These are phyloP conservation scores for Drosophila nr. perissopoda DNA, from an alignment of 2,888 invertebrate species.

Conservation along the genomic window DNA sequence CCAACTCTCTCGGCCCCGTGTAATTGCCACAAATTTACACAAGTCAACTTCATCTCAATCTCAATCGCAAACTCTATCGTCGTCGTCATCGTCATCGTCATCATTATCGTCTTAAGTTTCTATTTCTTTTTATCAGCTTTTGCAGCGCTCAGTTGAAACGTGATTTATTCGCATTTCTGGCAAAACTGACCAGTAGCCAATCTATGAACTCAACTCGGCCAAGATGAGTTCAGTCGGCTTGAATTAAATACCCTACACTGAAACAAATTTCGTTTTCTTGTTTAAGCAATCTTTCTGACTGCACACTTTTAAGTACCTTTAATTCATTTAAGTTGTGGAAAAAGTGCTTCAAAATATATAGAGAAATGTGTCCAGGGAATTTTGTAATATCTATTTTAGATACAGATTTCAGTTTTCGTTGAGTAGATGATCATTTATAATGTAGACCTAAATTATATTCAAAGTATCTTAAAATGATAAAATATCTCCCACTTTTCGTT, in stretches of 20 bases:
- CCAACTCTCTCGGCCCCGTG: conserved; percentile 51
- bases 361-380: background rate
- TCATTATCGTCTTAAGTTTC: conserved; percentile 51
- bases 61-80: conserved; percentile 4
- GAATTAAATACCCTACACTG: conserved; percentile 10
- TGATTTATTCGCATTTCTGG: conserved; percentile 48
- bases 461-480: background rate
- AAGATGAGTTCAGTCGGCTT: conserved; percentile 12
- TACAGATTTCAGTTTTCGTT: background rate
- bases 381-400: background rate
- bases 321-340: background rate
- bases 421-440: background rate
- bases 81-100: conserved; percentile 32
- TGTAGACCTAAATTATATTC: background rate
- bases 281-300: too few species aligned
- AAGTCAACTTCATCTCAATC: conserved; percentile 41
- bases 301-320: too few species aligned
- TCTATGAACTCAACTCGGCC: conserved; percentile 21
- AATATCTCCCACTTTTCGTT: background rate
- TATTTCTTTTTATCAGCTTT: conserved; percentile 37
- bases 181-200: conserved; percentile 31
- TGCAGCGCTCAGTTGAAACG: conserved; percentile 16
- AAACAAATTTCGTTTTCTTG: background rate
- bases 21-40: conserved; percentile 69
- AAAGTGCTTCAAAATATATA: background rate